These are phyloP conservation scores for Ptiloglossa arizonensis DNA, from an alignment of 1,140 invertebrate genomes.

Conservation along the genomic window DNA sequence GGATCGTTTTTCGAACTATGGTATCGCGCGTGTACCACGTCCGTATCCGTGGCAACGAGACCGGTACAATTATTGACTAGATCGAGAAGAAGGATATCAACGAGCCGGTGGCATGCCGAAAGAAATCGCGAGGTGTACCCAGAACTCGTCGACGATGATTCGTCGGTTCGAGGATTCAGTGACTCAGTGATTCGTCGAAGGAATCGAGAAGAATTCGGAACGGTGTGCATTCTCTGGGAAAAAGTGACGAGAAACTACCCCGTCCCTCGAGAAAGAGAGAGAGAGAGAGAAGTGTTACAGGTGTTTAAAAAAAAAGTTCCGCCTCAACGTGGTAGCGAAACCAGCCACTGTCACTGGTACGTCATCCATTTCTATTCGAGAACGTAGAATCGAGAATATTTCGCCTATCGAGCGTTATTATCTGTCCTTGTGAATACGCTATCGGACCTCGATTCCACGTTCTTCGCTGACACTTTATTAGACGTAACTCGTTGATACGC, in stretches of 20 bases:
- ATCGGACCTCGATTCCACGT: too few relatives aligned
- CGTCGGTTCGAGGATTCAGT: slow-evolving; percentile 34
- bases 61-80: slow-evolving; percentile 3
- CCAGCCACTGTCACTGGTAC: slow-evolving; percentile 39
- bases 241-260: slow-evolving; percentile 20
- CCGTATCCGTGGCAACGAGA: background rate
- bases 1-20: too few relatives aligned
- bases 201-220: slow-evolving; percentile 16
- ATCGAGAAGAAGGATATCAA: background rate
- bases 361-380: slow-evolving; percentile 17
- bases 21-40: background rate
- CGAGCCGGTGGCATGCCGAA: background rate
- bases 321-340: slow-evolving; percentile 7
- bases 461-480: too few relatives aligned
- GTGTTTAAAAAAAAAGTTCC: slow-evolving; percentile 18
- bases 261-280: too few relatives aligned
- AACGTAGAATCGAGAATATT: background rate
- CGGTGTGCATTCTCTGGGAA: slow-evolving; percentile 13
- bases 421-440: too few relatives aligned
- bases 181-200: slow-evolving; percentile 36
- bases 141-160: slow-evolving; percentile 29
- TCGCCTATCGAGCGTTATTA: background rate
- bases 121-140: background rate
- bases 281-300: slow-evolving; percentile 29
- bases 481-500: too few relatives aligned